A percentile compares a stretch with the other conserved stretches of the same genome.
phyloP scores from a whole-genome alignment of 2,888 invertebrate genomes.

The Halictus quadricinctus region DNA sequence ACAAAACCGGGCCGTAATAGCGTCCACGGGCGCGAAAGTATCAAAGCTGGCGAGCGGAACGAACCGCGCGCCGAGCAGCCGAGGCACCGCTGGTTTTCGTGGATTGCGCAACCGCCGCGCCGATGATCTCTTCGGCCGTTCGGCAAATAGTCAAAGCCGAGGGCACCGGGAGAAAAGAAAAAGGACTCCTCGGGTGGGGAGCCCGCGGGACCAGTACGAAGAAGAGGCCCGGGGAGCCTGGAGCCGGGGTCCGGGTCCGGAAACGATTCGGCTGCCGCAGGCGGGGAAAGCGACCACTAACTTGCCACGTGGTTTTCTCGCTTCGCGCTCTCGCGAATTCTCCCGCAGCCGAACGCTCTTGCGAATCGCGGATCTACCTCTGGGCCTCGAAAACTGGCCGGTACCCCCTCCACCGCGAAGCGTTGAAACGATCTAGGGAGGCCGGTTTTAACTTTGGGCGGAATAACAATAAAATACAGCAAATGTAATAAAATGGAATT shows the following conservation, averaged over 20 bases:
- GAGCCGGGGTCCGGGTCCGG: conserved; percentile 72
- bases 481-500: too few relatives aligned
- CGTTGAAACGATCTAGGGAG: too few relatives aligned
- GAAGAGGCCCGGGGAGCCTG: conserved; percentile 2
- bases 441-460: too few relatives aligned
- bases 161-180: conserved; percentile 12
- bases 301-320: conserved; percentile 72
- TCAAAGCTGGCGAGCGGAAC: conserved; percentile 11
- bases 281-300: conserved; percentile 76
- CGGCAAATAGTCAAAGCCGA: conserved; percentile 37
- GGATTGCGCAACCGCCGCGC: conserved; percentile 47
- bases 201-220: not conserved
- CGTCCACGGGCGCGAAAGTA: conserved; percentile 46
- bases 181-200: not conserved
- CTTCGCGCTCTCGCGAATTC: conserved; percentile 35
- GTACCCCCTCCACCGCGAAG: too few relatives aligned
- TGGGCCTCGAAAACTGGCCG: not conserved
- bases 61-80: conserved; percentile 22
- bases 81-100: conserved; percentile 44
- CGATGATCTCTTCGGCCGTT: conserved; percentile 30
- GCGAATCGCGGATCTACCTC: conserved; percentile 10
- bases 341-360: not conserved
- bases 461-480: too few relatives aligned
- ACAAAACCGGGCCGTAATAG: conserved; percentile 21
- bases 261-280: conserved; percentile 76